Percentiles rank a stretch among this genome's conserved stretches.
Evolutionary conservation across 2,797 vertebrate genomes (phyloP).

Genomic region (Lepilemur ruficaudatus): DNA sequence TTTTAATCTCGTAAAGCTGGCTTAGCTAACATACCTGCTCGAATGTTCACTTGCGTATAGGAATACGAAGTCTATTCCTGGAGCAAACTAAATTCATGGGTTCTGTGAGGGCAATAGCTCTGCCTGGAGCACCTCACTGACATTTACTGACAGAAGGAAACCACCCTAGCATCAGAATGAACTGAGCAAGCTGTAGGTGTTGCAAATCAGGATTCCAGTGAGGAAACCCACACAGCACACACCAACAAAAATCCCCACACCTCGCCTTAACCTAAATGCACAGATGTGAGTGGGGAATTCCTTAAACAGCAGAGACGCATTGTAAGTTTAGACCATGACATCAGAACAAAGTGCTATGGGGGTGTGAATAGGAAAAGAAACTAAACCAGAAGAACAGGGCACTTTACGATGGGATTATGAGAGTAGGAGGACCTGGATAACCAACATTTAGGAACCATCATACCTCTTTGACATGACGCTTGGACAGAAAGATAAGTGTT

Average conservation of each 20-base stretch:
- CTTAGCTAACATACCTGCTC: conserved; percentile 54
- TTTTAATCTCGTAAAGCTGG: conserved; percentile 59
- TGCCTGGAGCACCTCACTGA: conserved; percentile 60
- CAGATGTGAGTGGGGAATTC: conserved; percentile 61
- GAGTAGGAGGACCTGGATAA: neutral
- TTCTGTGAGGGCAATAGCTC: conserved; percentile 26
- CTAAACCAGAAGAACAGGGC: neutral
- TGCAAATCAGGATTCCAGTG: conserved; percentile 53
- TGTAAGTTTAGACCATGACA: conserved; percentile 62
- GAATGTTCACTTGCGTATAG: conserved; percentile 33
- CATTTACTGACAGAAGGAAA: conserved; percentile 65
- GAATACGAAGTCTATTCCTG: conserved; percentile 41
- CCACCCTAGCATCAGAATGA: conserved; percentile 64
- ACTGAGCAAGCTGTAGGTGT: conserved; percentile 51
- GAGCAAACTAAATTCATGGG: conserved; percentile 61
- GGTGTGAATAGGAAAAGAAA: neutral
- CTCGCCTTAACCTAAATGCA: conserved; percentile 44
- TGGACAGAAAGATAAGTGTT: neutral
- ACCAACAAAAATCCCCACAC: conserved; percentile 23
- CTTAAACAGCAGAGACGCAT: conserved; percentile 51
- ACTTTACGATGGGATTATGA: conserved; percentile 15
- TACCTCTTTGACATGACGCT: neutral
- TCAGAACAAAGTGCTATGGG: neutral
- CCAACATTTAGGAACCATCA: neutral
- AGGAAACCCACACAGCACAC: conserved; percentile 49